phyloP scores from a whole-genome alignment of 2,888 invertebrate species.

The Sinopyrophorus schimmeli region DNA sequence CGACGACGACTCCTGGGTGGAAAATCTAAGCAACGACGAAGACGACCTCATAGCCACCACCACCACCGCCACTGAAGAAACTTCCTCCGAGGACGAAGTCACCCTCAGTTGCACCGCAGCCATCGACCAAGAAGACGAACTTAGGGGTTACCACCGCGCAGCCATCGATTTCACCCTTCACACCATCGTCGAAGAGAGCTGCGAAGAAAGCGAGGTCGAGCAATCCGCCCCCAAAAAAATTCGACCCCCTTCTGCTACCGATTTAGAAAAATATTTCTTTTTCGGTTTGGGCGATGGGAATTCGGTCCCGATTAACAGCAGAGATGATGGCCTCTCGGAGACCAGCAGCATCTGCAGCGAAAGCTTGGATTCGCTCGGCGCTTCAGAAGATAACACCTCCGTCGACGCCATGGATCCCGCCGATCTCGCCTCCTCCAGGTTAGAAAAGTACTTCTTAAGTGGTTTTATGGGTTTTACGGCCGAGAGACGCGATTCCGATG shows the following conservation, averaged over 20 bases:
- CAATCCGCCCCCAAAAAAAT: slow-evolving; percentile 62
- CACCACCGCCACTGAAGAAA: slow-evolving; percentile 64
- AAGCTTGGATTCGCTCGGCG: slow-evolving; percentile 72
- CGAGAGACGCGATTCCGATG: slow-evolving; percentile 77
- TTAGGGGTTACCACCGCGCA: slow-evolving; percentile 79
- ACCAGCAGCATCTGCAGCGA: slow-evolving; percentile 86
- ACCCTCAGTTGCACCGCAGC: slow-evolving; percentile 60
- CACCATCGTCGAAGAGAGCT: slow-evolving; percentile 92
- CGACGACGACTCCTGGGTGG: slow-evolving; percentile 91
- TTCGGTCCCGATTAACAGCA: slow-evolving; percentile 57
- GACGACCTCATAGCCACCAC: slow-evolving; percentile 68
- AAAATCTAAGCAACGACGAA: slow-evolving; percentile 81
- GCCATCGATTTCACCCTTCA: slow-evolving; percentile 88
- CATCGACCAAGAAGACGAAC: slow-evolving; percentile 75
- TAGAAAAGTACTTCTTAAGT: slow-evolving; percentile 88
- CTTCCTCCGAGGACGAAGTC: slow-evolving; percentile 72
- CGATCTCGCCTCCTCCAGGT: slow-evolving; percentile 78
- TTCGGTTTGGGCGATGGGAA: slow-evolving; percentile 79
- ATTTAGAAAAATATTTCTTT: slow-evolving; percentile 89
- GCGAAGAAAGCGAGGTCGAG: slow-evolving; percentile 89
- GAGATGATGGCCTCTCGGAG: slow-evolving; percentile 74
- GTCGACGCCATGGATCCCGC: slow-evolving; percentile 62
- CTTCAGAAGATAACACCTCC: slow-evolving; percentile 56
- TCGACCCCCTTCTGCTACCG: slow-evolving; percentile 76
- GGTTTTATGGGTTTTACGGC: slow-evolving; percentile 83